Evolutionary conservation across 2,888 invertebrate genomes (phyloP).

Genomic region (Agrilus cyanescens): DNA sequence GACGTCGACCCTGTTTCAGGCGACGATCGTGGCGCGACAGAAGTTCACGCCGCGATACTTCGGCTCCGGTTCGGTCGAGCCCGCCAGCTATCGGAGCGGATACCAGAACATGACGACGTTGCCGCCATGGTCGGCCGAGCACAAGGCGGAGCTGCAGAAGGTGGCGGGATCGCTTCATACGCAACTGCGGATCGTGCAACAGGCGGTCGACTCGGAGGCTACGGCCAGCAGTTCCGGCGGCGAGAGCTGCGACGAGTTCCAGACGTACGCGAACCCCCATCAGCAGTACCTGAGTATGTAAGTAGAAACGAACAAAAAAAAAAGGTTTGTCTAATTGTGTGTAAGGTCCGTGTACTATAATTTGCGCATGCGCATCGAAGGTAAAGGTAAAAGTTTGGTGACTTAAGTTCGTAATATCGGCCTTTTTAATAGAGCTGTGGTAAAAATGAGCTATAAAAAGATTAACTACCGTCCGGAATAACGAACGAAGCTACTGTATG

Average conservation of each 20-base stretch:
- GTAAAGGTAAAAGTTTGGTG: too few species aligned
- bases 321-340: too few species aligned
- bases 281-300: slow-evolving; percentile 70
- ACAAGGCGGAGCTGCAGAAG: slow-evolving; percentile 49
- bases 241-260: slow-evolving; percentile 85
- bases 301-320: slow-evolving; percentile 36
- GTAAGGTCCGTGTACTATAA: too few species aligned
- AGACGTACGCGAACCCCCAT: slow-evolving; percentile 62
- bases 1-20: slow-evolving; percentile 34
- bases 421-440: too few species aligned
- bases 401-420: too few species aligned
- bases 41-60: slow-evolving; percentile 37
- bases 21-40: slow-evolving; percentile 29
- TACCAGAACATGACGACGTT: slow-evolving; percentile 28
- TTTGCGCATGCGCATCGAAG: too few species aligned
- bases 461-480: too few species aligned
- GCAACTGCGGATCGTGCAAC: slow-evolving; percentile 62
- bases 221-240: slow-evolving; percentile 90
- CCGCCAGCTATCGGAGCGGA: slow-evolving; percentile 21
- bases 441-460: too few species aligned
- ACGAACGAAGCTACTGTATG: too few species aligned
- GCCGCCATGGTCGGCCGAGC: slow-evolving; percentile 35
- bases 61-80: slow-evolving; percentile 38
- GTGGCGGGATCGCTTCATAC: slow-evolving; percentile 62
- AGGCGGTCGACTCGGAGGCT: slow-evolving; percentile 79